phyloP scores from a whole-genome alignment of 2,888 invertebrate species.

The Thelaira solivaga region DNA sequence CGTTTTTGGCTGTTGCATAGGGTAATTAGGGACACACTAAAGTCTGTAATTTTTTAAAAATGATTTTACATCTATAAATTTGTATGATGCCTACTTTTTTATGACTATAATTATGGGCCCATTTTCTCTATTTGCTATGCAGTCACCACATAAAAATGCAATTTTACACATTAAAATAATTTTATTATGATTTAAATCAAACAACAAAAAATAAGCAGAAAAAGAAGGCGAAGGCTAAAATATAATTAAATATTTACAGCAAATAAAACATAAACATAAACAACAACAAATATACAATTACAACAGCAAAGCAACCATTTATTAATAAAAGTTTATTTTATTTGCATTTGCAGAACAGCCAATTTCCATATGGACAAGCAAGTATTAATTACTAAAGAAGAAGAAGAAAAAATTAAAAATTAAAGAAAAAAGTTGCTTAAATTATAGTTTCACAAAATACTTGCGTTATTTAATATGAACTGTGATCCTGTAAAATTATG shows the following conservation, averaged over 20 bases:
- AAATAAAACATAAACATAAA: background rate
- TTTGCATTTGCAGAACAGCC: too few relatives aligned
- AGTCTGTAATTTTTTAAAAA: too few relatives aligned
- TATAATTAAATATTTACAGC: slow-evolving; percentile 2
- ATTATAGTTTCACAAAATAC: slow-evolving; percentile 41
- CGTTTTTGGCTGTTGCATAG: too few relatives aligned
- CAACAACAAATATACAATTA: too few relatives aligned
- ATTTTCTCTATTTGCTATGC: slow-evolving; percentile 24
- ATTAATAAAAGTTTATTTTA: slow-evolving; percentile 1
- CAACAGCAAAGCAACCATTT: too few relatives aligned
- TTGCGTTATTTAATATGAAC: slow-evolving; percentile 53
- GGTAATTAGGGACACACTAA: too few relatives aligned
- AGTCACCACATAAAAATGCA: background rate
- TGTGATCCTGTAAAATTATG: slow-evolving; percentile 51
- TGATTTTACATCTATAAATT: too few relatives aligned
- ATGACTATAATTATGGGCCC: background rate
- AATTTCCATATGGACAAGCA: background rate
- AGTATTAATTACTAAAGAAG: slow-evolving; percentile 12
- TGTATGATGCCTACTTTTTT: background rate
- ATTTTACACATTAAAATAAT: slow-evolving; percentile 25
- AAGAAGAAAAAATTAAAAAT: slow-evolving; percentile 7
- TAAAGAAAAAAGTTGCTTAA: too few relatives aligned
- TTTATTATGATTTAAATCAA: background rate
- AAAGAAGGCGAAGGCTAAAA: too few relatives aligned
- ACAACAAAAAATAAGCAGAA: background rate